Base-by-base conservation (phyloP, 2,113 vertebrate species). In the Kryptolebias marmoratus region DNA sequence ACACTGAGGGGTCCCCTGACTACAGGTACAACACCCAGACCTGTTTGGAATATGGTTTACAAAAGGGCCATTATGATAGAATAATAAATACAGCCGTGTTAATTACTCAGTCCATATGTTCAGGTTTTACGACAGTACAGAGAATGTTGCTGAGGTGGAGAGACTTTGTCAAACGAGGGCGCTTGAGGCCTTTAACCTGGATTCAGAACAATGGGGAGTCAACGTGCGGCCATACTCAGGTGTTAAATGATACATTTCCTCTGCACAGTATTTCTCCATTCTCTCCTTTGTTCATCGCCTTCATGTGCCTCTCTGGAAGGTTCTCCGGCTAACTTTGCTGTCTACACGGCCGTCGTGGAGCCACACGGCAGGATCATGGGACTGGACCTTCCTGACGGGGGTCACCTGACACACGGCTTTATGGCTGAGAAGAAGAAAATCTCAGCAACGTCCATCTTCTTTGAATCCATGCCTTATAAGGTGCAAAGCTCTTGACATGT, bases 401-500 rank as follows among this genome's bases (percentile, higher is more conserved):
- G 98, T 55, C 97, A 99, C 81, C 92, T 99, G 77, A 99, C 97
- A 6, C 98, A 99, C 0, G 98, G 98, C 5, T 99, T 98, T 91
- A 99, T 99, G 98, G 98, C 97, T 0, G 95, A 97, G 18, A 99
- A 98, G 90, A 99, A 98, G 90, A 99, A 95, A 83, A 96, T 99
- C 81, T 99, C 98, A 0, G 97, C 98, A 13, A 98, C 97, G 0
- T 99, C 98, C 14, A 94, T 99, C 77, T 99, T 98, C 84, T 99
- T 99, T 0, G 98, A 99, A 76, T 99, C 98, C 16, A 97, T 99
- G 97, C 96, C 98, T 0, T 99, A 99, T 78, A 99, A 98, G 96
- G 98, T 99, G 79, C 4, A 12, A 11, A 32, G 14, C 1, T 27
- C 11, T 22, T 22, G 22, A 36, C 32, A 36, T 36, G 7, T 36